These are phyloP conservation scores for Stenotaenia linearis DNA, from an alignment of 2,888 invertebrate genomes.

Conservation along the genomic window DNA sequence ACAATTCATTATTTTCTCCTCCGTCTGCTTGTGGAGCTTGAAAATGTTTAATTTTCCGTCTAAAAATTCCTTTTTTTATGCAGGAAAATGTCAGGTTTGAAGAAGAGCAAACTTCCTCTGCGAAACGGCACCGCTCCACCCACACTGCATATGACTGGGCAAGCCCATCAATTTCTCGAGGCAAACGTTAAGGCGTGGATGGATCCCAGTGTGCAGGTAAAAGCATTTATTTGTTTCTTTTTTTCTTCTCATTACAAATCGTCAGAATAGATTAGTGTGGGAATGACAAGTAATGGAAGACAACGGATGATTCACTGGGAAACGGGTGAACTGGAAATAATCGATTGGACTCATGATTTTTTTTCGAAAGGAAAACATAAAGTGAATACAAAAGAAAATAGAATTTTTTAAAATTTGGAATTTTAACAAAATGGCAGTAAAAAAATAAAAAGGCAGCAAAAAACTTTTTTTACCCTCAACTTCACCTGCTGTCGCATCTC, in stretches of 20 bases:
- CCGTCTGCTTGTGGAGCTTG: background rate
- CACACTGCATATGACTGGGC: conserved; percentile 35
- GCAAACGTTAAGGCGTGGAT: conserved; percentile 39
- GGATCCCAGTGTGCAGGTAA: conserved; percentile 34
- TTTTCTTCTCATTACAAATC: background rate
- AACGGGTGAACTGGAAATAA: background rate
- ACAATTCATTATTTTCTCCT: background rate
- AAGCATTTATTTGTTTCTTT: background rate
- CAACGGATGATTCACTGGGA: background rate
- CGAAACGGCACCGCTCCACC: conserved; percentile 4
- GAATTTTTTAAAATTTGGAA: too few relatives aligned
- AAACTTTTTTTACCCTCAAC: too few relatives aligned
- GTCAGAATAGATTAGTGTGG: background rate
- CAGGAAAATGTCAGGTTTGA: background rate
- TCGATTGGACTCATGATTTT: background rate
- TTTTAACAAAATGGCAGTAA: too few relatives aligned
- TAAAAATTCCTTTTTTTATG: background rate
- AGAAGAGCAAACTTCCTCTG: conserved; percentile 4
- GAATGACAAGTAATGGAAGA: background rate
- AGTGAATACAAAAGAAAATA: too few relatives aligned
- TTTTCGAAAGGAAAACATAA: too few relatives aligned
- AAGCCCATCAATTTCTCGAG: conserved; percentile 38
- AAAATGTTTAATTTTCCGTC: background rate
- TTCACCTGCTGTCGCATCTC: too few relatives aligned
- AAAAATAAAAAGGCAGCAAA: too few relatives aligned